Base-by-base conservation (phyloP, 1,140 invertebrate genomes). In the Temnothorax curvispinosus region DNA sequence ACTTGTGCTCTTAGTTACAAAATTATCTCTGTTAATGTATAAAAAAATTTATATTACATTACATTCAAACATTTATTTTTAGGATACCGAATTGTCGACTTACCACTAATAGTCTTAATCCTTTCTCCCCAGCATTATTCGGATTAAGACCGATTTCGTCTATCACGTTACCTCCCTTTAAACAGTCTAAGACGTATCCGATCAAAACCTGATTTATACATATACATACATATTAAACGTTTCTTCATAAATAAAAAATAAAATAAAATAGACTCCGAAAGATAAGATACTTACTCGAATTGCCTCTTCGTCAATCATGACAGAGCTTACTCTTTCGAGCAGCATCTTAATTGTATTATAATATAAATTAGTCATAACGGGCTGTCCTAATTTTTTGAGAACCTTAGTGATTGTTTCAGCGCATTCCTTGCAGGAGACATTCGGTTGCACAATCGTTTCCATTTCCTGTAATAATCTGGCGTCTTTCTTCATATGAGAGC, bases 331-430 rank as follows among this genome's bases (percentile, higher is more conserved):
- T 88, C 99, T 96, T 95, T 99, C 99, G 44, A 99, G 95, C 15
- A 99, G 94, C 97, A 98, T 98, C 96, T 99, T 99, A 91, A 99
- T 98, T 1, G 98, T 99, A 92, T 99, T 99, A 94, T 99, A 99
- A 93, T 99, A 98, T 44, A 99, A 94, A 96, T 99, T 99, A 1
- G 98, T 99, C 97, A 99, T 98, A 0, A 99, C 97, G 1, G 98
- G 98, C 91, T 98, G 97, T 4, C 99, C 99, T 0, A 99, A 96
- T 94, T 99, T 99, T 94, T 99, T 99, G 9, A 99, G 95, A n/a
- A 99, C 97, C 62, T 97, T 95, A 69, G 95, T 95, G 86, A 96
- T 98, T 1, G 97, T 98, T 85, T 98, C 97, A 3, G 98, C 98
- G 93, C 98, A 99, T 87, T 98, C 98, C 93, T 98, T 98, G 93